Conservation (phyloP, 2,113 vertebrate genomes). For the Corapipo altera region DNA sequence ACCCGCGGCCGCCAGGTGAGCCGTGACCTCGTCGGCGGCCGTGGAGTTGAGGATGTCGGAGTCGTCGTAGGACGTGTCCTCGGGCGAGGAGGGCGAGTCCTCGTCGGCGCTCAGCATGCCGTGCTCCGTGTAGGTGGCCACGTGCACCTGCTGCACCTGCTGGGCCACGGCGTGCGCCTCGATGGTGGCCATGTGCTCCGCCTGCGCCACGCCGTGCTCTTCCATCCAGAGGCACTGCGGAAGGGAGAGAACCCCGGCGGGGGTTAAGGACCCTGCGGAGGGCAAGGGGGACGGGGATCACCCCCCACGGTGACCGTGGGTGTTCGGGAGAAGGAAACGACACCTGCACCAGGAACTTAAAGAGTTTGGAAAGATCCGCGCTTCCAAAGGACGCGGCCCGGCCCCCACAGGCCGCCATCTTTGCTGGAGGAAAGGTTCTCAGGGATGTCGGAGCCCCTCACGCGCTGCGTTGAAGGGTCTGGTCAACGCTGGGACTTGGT, state of each 20-base stretch:
- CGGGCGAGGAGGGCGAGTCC: slow-evolving; percentile 93
- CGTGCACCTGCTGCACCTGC: slow-evolving; percentile 91
- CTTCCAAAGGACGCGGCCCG: fast-evolving
- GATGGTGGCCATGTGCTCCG: slow-evolving; percentile 95
- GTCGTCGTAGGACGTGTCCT: slow-evolving; percentile 95
- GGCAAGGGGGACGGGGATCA: not conserved
- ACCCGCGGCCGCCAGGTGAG: slow-evolving; percentile 97
- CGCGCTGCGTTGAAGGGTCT: not conserved
- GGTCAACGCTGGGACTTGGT: not conserved
- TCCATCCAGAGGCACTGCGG: slow-evolving; percentile 82
- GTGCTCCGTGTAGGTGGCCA: slow-evolving; percentile 92
- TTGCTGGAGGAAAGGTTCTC: not conserved
- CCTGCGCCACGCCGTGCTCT: slow-evolving; percentile 87
- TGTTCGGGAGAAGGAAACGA: fast-evolving
- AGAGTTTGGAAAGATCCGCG: not conserved
- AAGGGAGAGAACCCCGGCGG: no score
- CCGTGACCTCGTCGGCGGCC: slow-evolving; percentile 91
- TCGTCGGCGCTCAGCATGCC: slow-evolving; percentile 95
- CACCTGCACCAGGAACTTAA: fast-evolving
- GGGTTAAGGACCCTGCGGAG: no score
- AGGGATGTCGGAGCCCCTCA: not conserved
- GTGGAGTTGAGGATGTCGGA: slow-evolving; percentile 98
- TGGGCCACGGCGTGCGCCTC: slow-evolving; percentile 93
- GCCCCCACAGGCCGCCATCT: not conserved
- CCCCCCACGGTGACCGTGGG: not conserved